These are phyloP conservation scores for Pseudochirops corinnae DNA, from an alignment of 2,797 vertebrate species.

Conservation along the genomic window DNA sequence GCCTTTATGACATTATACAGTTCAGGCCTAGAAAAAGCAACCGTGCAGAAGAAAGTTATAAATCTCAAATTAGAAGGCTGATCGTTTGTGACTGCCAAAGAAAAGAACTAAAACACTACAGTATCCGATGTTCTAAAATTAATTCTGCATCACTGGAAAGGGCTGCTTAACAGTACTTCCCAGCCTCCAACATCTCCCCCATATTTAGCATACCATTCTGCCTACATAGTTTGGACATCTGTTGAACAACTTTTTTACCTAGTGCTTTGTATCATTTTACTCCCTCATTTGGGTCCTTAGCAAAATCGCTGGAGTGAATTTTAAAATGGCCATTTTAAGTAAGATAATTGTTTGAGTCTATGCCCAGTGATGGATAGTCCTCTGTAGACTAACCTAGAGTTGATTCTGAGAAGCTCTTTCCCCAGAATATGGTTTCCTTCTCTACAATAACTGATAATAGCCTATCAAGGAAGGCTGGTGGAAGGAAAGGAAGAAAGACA, in stretches of 20 bases:
- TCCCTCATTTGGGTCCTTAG: neutral
- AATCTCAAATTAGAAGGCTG: slow-evolving; percentile 14
- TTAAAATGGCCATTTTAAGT: slow-evolving; percentile 4
- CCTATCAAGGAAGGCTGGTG: neutral
- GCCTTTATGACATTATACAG: neutral
- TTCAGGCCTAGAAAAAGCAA: neutral
- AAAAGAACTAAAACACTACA: neutral
- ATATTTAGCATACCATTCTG: neutral
- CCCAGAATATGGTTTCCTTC: neutral
- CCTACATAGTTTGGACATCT: neutral
- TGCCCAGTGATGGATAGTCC: neutral
- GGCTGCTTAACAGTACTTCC: neutral
- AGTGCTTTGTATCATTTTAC: neutral
- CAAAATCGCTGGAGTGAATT: neutral
- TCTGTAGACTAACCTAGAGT: neutral
- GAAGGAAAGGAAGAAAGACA: neutral
- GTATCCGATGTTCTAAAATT: neutral
- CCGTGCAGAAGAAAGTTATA: neutral
- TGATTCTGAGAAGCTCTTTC: neutral
- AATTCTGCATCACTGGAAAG: neutral
- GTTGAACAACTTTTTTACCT: neutral
- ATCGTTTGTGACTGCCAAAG: neutral
- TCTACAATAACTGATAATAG: neutral
- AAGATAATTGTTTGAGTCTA: neutral
- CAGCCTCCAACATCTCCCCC: neutral